Base-by-base conservation (phyloP, 2,888 invertebrate species). In the Spialia ferax region DNA sequence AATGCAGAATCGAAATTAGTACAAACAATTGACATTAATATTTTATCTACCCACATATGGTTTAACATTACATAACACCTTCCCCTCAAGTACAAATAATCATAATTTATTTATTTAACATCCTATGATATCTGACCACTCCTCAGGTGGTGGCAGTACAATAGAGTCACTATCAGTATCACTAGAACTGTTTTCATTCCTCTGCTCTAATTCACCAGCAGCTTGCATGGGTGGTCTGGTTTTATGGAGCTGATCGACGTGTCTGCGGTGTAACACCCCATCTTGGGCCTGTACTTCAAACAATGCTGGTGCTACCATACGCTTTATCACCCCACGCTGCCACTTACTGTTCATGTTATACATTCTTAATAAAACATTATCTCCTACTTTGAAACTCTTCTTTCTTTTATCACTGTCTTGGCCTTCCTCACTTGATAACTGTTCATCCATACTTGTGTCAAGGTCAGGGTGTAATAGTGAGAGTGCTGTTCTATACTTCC, bases 401-500 rank as follows among this genome's bases (percentile, higher is more conserved):
- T 55, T 29, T 2, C 35, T 55, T 61, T 1, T 1, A 4, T 55
- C 35, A 15, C 15, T 55, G 23, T 23, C 32, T 38, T n/a, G 6
- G 2, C 52, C 48, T 62, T 42, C 20, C 8, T 18, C 45, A 23
- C 18, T 42, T 13, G 6, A n/a, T 54, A 48, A 26, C 22, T 67
- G 22, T 32, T 20, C 11, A 11, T 62, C 56, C 57, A 10, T 68
- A 59, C 20, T 20, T 23, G 29, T 38, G 18, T 59, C 50, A 22
- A 57, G 62, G 50, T 68, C 68, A n/a, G 64, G 60, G 55, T 69
- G 69, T 10, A 64, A n/a, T 18, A 55, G 32, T 15, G 50, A 22
- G 7, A 62, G 18, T 62, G 52, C 35, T 38, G 71, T 70, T 63
- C 70, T 67, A 15, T 63, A 71, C 32, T 38, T 57, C 20, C 72